Base-by-base conservation (phyloP, 2,113 vertebrate genomes). In the Cephalophus harveyi region DNA sequence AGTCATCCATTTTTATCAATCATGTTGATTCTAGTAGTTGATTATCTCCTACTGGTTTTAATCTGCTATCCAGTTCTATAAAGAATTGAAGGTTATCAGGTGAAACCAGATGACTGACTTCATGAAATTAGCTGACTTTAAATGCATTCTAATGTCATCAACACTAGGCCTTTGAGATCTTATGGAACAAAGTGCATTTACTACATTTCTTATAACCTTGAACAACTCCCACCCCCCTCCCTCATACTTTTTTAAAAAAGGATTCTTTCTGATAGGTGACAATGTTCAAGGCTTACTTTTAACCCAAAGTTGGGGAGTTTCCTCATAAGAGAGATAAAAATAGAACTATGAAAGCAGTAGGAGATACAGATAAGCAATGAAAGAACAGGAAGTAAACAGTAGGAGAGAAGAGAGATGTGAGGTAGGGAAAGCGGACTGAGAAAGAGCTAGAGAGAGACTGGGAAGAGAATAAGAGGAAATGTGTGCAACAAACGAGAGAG, bases 81-180 rank as follows among this genome's bases (percentile, higher is more conserved):
- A 92, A 97, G 88, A 93, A 96, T 6, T 62, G 30, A 97, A 95
- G n/a, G 40, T 79, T 79, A 67, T 46, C 33, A 43, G 74, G 50
- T 93, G 43, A 95, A 86, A 71, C 52, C 19, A 88, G 33, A 57
- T 13, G 78, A 97, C 19, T 14, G 90, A 25, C 13, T 91, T 82
- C 64, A 33, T 59, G n/a, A 93, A 97, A 93, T 93, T n/a, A 94
- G 79, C 54, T 82, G 91, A 15, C 6, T 40, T 43, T 86, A 87
- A 67, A 67, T 27, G 48, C 67, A 96, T 90, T 92, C 89, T 88
- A 83, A 93, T 76, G n/a, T 23, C 57, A 84, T 30, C 91, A 95
- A 79, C 43, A 96, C 7, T 7, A 76, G 67, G 60, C 12, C 52
- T 89, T 64, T 52, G 71, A 78, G 76, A 78, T 82, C 12, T 79